Evolutionary conservation across 2,797 vertebrate genomes (phyloP).

Genomic region (Champsocephalus esox): DNA sequence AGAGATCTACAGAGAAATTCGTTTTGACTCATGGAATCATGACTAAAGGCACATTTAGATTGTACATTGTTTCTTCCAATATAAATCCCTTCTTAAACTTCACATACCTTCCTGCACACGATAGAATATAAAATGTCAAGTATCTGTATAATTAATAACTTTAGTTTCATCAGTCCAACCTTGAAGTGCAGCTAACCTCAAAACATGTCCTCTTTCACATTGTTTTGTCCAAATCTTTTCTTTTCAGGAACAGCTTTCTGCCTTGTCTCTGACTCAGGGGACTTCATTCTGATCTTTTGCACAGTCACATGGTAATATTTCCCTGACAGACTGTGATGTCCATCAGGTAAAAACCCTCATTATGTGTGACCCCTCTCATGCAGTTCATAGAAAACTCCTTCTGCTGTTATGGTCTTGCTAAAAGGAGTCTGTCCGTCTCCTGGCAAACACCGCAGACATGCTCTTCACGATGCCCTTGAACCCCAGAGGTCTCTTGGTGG

Average conservation of each 20-base stretch:
- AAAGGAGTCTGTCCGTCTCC: constrained; percentile 79
- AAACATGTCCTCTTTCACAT: neutral
- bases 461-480: constrained; percentile 85
- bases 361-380: neutral
- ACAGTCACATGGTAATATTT: neutral
- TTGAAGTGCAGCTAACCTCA: constrained; percentile 12
- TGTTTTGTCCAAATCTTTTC: constrained; percentile 3
- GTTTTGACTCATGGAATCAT: neutral
- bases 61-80: constrained; percentile 31
- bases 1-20: constrained; percentile 39
- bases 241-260: neutral
- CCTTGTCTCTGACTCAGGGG: neutral
- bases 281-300: constrained; percentile 9
- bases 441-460: constrained; percentile 85
- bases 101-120: neutral
- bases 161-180: neutral
- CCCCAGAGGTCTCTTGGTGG: constrained; percentile 69
- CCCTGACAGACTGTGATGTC: constrained; percentile 8
- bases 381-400: neutral
- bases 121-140: neutral
- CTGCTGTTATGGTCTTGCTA: constrained; percentile 23
- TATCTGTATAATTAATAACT: constrained; percentile 1
- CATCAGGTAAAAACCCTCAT: neutral
- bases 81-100: constrained; percentile 5
- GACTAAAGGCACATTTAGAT: constrained; percentile 36